Base-by-base conservation (phyloP, 92 coral and sea anemone genomes). In the Actinostola sp. region DNA sequence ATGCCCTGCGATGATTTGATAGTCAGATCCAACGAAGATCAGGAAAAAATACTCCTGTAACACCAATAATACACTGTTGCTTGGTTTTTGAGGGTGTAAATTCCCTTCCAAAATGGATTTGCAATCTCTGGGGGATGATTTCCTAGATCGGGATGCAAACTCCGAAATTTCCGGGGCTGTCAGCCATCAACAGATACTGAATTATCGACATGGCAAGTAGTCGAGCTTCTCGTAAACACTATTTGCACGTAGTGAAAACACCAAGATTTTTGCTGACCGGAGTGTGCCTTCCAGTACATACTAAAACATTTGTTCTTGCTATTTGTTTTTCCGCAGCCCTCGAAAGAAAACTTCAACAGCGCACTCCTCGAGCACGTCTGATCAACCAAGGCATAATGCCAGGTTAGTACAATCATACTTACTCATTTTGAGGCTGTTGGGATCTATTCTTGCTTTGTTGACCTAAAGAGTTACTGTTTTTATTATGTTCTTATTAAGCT, bases 331-430 rank as follows among this genome's bases (percentile, higher is more conserved):
- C 78, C 71, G 75, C 84, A 94, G 98, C 84, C 42, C 68, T 94
- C 80, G 95, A 92, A 44, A 82, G 97, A 72, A 90, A 88, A 77
- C 92, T 94, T 39, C 89, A 89, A 61, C 92, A 88, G 41, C 84
- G 98, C 54, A 74, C 95, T 61, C 97, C 92, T 8, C 80, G 98
- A 55, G 92, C 86, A 79, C 97, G 92, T 39, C 92, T 94, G 35
- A 97, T 94, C 15, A 86, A 78, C 74, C 93, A 89, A 74, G 98
- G 98, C 70, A 94, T 94, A 17, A 94, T 94, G 92, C 98, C 98
- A 88, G 98, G 98, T 94, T 71, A 56, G 89, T 65, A 8, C 15
- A 23, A 55, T 35, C 24, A 43, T 39, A 13, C 23, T 27, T 2
- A 1, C 1, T 29, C 34, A 52, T 29, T 51, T 54, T 45, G 13